Conservation (phyloP, 2,113 vertebrate species). For the Cynoglossus semilaevis region DNA sequence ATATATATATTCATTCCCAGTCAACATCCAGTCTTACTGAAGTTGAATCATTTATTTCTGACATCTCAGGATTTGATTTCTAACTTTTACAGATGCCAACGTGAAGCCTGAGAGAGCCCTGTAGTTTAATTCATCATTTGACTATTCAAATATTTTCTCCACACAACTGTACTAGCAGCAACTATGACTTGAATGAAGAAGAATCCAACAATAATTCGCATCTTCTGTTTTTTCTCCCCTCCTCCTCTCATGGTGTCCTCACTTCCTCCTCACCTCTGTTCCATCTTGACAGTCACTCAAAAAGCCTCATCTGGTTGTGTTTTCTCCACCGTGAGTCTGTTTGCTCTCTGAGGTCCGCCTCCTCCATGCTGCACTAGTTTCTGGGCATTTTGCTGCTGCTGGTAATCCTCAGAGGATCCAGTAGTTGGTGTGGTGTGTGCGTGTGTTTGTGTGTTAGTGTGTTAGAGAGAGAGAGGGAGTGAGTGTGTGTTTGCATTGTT, state of each 20-base stretch:
- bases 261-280: background rate
- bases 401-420: conserved; percentile 32
- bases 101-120: too few relatives aligned
- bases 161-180: too few relatives aligned
- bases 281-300: background rate
- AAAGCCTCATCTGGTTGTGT: conserved; percentile 9
- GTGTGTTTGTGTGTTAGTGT: conserved; percentile 13
- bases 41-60: too few relatives aligned
- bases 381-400: conserved; percentile 41
- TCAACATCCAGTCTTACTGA: too few relatives aligned
- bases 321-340: conserved; percentile 20
- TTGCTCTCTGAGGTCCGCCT: conserved; percentile 28
- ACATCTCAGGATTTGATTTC: too few relatives aligned
- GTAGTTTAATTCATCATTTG: too few relatives aligned
- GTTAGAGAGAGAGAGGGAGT: conserved; percentile 4
- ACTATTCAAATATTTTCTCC: too few relatives aligned
- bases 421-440: conserved; percentile 4
- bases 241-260: background rate
- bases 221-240: background rate
- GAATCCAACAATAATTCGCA: background rate
- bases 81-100: too few relatives aligned
- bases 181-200: background rate
- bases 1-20: too few relatives aligned
- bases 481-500: conserved; percentile 18
- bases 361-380: conserved; percentile 51